Conservation (phyloP, 2,888 invertebrate species). For the Phoronis australis region DNA sequence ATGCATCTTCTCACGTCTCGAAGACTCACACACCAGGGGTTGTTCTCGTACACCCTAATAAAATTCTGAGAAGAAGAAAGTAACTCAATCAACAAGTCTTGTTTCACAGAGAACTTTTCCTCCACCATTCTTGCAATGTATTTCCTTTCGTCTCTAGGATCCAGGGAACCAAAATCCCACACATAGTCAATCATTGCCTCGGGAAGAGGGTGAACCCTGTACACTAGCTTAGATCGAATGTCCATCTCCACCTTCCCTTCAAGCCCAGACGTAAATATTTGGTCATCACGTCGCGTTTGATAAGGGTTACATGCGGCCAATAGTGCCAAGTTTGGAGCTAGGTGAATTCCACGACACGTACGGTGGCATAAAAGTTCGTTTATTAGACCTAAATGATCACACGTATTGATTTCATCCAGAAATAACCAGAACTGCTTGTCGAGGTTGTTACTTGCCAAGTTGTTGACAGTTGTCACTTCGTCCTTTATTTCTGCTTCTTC, state of each 20-base stretch:
- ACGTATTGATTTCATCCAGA: constrained; percentile 12
- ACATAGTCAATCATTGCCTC: constrained; percentile 12
- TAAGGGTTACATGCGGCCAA: constrained; percentile 11
- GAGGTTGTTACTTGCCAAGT: not conserved
- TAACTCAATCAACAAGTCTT: constrained; percentile 3
- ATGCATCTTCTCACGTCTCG: constrained; percentile 15
- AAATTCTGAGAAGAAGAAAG: constrained; percentile 13
- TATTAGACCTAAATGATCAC: constrained; percentile 8
- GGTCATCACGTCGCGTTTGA: constrained; percentile 1
- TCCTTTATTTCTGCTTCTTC: constrained; percentile 1
- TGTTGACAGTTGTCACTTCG: not conserved
- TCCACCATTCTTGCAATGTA: constrained; percentile 11
- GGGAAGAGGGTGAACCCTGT: constrained; percentile 11
- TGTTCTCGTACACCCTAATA: constrained; percentile 7
- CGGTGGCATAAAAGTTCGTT: constrained; percentile 8
- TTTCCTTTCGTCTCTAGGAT: constrained; percentile 5
- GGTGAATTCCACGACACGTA: not conserved
- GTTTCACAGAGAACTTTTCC: not conserved
- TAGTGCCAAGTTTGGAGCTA: constrained; percentile 5
- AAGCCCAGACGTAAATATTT: constrained; percentile 6
- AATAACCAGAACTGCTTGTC: constrained; percentile 7
- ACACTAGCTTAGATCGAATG: constrained; percentile 7
- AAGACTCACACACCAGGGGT: constrained; percentile 14
- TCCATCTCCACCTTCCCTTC: constrained; percentile 6
- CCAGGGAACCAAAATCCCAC: constrained; percentile 11